Evolutionary conservation across 2,797 vertebrate genomes (phyloP), one percentile per base, ranked within the genome.

Genomic region (Cryptoblepharus egeriae): DNA sequence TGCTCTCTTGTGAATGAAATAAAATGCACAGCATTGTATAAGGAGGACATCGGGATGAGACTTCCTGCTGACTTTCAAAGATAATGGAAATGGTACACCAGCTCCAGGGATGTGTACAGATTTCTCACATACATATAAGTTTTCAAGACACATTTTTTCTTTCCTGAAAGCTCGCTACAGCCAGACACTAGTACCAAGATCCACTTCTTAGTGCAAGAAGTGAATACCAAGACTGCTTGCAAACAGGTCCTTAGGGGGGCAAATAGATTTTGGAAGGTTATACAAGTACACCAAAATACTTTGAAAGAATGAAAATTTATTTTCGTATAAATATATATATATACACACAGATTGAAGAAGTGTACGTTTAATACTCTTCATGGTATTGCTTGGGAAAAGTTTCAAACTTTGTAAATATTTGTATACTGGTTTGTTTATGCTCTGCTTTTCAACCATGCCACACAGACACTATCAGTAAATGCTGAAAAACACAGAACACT

Each of bases 221-320:
- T 42, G 39, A 4, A 20, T 16, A 5, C 61, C 26, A 58, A 75
- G 26, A 32, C 37, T 22, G 10, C 42, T 42, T 81, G 35, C 5
- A 57, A 58, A 58, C 61, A 75, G 42, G 45, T 1, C 30, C 28
- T n/a, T 4, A 64, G 58, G n/a, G 45, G 9, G 9, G 32, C 20
- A 63, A 13, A 13, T 55, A 13, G 5, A 55, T 3, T 18, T 13
- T 55, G 7, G 16, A 13, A 18, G 12, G 16, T n/a, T n/a, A n/a
- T n/a, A n/a, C n/a, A n/a, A n/a, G 24, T 24, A 77, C 75, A 26
- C 81, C 71, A 26, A 4, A 68, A 32, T 2, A 8, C 12, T 72
- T 78, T 73, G 26, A 55, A 78, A 83, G 42, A 64, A 78, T 16
- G 39, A 30, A 42, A 71, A 24, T 83, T 83, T 78, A 73, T 78